These are phyloP conservation scores for Choloepus hoffmanni DNA, from an alignment of 2,113 vertebrate species.

Conservation along the genomic window DNA sequence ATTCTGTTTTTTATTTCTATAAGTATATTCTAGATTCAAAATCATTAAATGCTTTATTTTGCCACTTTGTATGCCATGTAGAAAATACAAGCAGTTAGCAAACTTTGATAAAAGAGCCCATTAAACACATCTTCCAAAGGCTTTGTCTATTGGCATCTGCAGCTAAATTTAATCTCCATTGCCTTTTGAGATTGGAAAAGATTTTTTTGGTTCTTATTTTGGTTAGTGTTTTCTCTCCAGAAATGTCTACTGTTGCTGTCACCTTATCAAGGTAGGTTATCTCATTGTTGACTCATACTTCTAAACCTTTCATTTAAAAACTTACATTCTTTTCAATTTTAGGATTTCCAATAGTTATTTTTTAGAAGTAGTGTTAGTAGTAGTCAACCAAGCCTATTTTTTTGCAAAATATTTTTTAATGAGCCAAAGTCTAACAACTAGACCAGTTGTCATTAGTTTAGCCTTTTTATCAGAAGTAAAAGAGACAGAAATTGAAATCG, in stretches of 20 bases:
- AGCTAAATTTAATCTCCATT: not conserved
- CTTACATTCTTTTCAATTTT: not conserved
- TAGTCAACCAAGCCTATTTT: slow-evolving; percentile 48
- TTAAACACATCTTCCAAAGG: not conserved
- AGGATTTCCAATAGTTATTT: not conserved
- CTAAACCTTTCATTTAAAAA: not conserved
- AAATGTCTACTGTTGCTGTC: slow-evolving; percentile 78
- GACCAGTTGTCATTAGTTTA: not conserved
- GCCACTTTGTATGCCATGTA: slow-evolving; percentile 29
- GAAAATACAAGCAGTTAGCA: slow-evolving; percentile 26
- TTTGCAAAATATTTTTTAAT: slow-evolving; percentile 71
- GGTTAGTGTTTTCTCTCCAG: slow-evolving; percentile 57
- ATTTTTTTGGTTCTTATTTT: slow-evolving; percentile 63
- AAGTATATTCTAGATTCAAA: slow-evolving; percentile 56
- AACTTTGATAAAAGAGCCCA: slow-evolving; percentile 33
- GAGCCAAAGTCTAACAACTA: slow-evolving; percentile 28
- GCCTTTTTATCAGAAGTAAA: not conserved
- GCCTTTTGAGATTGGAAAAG: slow-evolving; percentile 15
- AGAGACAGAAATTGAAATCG: slow-evolving; percentile 3
- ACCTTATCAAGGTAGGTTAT: slow-evolving; percentile 63
- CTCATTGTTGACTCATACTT: slow-evolving; percentile 53
- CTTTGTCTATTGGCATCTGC: not conserved
- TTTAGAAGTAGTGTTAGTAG: not conserved
- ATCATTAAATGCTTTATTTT: slow-evolving; percentile 37
- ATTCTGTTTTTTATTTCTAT: slow-evolving; percentile 59